Conservation (phyloP, 2,797 vertebrate genomes). For the Hypotaenidia okinawae region DNA sequence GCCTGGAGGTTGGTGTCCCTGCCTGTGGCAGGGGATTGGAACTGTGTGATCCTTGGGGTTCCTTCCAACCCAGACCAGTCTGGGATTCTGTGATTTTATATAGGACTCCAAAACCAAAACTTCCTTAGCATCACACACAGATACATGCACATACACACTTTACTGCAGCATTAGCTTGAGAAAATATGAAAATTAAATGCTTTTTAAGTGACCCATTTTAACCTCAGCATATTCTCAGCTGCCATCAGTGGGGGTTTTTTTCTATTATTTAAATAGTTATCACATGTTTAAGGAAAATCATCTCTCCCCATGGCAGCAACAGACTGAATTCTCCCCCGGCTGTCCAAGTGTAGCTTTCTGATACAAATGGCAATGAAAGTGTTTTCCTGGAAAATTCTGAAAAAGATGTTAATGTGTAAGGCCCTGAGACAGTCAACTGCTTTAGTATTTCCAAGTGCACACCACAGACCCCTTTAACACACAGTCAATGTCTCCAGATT, state of each 20-base stretch:
- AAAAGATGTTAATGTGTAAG: constrained; percentile 5
- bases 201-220: constrained; percentile 28
- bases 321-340: constrained; percentile 53
- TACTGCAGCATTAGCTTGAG: background rate
- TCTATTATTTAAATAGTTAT: constrained; percentile 55
- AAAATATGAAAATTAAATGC: constrained; percentile 20
- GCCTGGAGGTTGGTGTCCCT: no score
- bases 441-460: background rate
- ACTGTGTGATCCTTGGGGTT: no score
- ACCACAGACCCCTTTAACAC: background rate
- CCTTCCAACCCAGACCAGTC: no score
- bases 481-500: background rate
- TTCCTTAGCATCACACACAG: background rate
- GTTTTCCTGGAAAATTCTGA: background rate
- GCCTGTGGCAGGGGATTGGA: no score
- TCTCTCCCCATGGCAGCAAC: constrained; percentile 13
- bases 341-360: background rate
- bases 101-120: background rate
- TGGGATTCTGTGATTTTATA: background rate
- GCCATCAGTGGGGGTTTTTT: constrained; percentile 39
- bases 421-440: background rate
- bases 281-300: constrained; percentile 39
- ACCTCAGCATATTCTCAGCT: constrained; percentile 34
- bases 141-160: background rate
- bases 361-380: constrained; percentile 13